phyloP scores from a whole-genome alignment of 1,140 invertebrate species.

The Nomia melanderi region DNA sequence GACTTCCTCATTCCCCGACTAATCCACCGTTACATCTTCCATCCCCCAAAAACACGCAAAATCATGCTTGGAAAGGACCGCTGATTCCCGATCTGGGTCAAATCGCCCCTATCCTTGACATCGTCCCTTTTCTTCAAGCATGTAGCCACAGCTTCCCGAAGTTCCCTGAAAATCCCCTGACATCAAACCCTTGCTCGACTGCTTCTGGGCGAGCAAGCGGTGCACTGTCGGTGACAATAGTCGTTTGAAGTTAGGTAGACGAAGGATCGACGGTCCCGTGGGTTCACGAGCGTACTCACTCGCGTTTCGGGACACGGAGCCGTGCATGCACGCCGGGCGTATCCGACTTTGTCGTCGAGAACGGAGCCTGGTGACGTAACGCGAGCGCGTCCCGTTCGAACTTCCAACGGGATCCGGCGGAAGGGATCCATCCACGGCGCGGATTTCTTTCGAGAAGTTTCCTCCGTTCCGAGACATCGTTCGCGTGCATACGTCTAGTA shows the following conservation, averaged over 20 bases:
- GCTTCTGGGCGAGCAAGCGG: background rate
- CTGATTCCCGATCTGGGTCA: too few relatives aligned
- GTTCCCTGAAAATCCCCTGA: background rate
- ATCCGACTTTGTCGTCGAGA: background rate
- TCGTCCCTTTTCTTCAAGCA: too few relatives aligned
- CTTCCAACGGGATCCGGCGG: background rate
- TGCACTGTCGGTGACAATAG: background rate
- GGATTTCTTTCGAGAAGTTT: background rate
- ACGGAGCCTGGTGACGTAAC: slow-evolving; percentile 4
- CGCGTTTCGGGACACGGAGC: background rate
- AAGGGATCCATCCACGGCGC: background rate
- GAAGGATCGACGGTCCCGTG: background rate
- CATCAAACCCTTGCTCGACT: background rate
- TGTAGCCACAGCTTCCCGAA: background rate
- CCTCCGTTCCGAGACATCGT: background rate
- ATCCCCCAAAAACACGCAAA: too few relatives aligned
- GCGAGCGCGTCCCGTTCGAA: background rate
- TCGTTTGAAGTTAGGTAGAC: background rate
- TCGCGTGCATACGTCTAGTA: too few relatives aligned
- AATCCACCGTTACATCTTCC: too few relatives aligned
- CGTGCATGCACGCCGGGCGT: background rate
- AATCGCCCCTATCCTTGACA: too few relatives aligned
- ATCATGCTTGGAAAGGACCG: too few relatives aligned
- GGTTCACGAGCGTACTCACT: background rate
- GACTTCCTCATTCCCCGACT: too few relatives aligned